Evolutionary conservation across 53 echinoderm and acorn worm species (phyloP), one percentile per base, ranked within the genome.

Genomic region (Echinarachnius parma): DNA sequence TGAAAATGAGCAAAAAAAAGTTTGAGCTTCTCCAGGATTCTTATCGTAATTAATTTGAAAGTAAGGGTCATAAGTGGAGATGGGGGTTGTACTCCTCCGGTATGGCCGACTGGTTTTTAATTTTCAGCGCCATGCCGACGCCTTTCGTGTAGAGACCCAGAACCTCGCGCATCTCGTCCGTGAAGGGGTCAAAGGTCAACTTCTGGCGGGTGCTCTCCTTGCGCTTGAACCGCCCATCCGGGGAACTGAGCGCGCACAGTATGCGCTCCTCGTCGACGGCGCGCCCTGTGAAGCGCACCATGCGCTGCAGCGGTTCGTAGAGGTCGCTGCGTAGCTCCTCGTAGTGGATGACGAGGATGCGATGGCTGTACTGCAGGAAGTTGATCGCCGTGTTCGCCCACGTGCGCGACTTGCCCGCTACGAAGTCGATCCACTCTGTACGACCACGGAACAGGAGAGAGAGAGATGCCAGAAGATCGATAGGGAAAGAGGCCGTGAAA

Each of bases 361-460:
- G 69, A 24, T 84, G 81, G 78, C 80, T 87, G 74, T 85, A 85
- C 47, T 91, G 96, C 21, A 96, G 65, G 66, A 82, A 91, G 62
- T 96, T 96, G 10, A 98, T 42, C 21, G 98, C 98, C 2, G 86
- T 88, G 82, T 98, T 98, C 29, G 98, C 72, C 98, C 98, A 98
- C 11, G 91, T 82, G 31, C 98, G 79, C 2, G 98, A 98, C 59
- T 91, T 91, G 0, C 98, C 98, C 19, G 82, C 82, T 27, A 98
- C 98, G 57, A 98, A 98, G 60, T 88, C 86, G 25, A 83, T 83
- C 98, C 98, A 98, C 68, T 98, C 98, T 98, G 86, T 15, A 28
- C n/a, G n/a, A n/a, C n/a, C n/a, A n/a, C n/a, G n/a, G n/a, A n/a
- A n/a, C n/a, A n/a, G n/a, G n/a, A n/a, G n/a, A n/a, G n/a, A n/a